A percentile compares a stretch with the other conserved stretches of the same genome.
Conservation (phyloP, 2,797 vertebrate species). For the Setipinna tenuifilis region DNA sequence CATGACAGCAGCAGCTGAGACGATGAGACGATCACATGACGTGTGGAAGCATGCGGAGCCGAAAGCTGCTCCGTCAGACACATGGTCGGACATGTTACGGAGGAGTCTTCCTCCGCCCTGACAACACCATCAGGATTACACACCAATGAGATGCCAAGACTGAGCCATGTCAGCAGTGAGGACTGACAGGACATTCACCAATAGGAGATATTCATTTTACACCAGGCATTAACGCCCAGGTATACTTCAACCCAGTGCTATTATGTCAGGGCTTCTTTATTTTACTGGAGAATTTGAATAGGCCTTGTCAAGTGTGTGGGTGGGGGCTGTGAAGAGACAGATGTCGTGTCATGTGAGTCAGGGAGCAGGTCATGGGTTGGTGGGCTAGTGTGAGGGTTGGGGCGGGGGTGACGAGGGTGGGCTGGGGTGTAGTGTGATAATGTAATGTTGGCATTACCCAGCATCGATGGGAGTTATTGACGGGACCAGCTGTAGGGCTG, state of each 20-base stretch:
- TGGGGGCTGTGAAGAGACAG: neutral
- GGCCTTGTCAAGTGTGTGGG: neutral
- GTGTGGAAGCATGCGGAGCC: neutral
- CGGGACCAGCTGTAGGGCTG: constrained; percentile 25
- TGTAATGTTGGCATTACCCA: neutral
- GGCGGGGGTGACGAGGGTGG: too few relatives aligned
- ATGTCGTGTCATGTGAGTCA: neutral
- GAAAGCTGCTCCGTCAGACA: neutral
- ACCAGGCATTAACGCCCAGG: neutral
- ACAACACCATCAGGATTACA: neutral
- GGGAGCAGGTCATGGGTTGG: neutral
- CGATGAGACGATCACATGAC: neutral
- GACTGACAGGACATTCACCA: neutral
- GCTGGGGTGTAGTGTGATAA: neutral
- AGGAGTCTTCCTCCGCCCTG: neutral
- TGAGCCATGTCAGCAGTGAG: neutral
- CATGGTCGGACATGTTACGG: neutral
- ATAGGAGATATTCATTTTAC: neutral
- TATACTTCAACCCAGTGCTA: neutral
- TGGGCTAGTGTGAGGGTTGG: too few relatives aligned
- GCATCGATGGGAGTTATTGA: constrained; percentile 19
- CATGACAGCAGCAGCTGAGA: constrained; percentile 14
- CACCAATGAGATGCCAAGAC: too few relatives aligned
- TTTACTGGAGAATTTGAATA: neutral
- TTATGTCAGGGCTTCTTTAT: neutral